Evolutionary conservation across 2,888 invertebrate species (phyloP).

Genomic region (Leptinotarsa haldemani): DNA sequence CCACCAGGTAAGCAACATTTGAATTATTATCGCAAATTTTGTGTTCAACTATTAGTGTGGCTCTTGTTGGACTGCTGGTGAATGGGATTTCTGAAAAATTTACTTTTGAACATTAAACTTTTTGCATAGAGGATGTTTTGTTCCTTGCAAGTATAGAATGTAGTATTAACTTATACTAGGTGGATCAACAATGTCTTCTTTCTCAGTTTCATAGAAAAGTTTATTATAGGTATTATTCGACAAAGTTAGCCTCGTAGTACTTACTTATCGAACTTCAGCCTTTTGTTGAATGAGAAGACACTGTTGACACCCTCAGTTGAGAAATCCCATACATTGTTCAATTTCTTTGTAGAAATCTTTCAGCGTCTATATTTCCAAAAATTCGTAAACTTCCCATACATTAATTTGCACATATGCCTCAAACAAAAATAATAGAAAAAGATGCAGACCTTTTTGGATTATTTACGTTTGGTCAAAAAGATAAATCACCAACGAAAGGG

Average conservation of each 20-base stretch:
- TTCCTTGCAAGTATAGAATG: not conserved
- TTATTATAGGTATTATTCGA: too few species aligned
- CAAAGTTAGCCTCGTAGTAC: too few species aligned
- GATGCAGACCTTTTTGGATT: constrained; percentile 4
- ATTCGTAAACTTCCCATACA: constrained; percentile 5
- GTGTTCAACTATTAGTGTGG: not conserved
- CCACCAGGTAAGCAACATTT: constrained; percentile 65
- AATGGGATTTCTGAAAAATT: constrained; percentile 1
- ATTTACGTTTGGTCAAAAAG: constrained; percentile 3
- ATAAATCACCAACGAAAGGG: not conserved
- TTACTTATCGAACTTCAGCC: too few species aligned
- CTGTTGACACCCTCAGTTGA: constrained; percentile 52
- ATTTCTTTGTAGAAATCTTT: constrained; percentile 33
- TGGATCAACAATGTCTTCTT: too few species aligned
- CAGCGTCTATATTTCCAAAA: constrained; percentile 19
- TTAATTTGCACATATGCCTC: constrained; percentile 6
- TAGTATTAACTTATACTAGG: not conserved
- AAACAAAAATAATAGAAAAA: constrained; percentile 11
- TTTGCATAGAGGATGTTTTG: not conserved
- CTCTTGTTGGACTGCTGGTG: not conserved
- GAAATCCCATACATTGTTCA: constrained; percentile 62
- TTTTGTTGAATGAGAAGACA: not conserved
- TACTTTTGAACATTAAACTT: not conserved
- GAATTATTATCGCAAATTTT: not conserved
- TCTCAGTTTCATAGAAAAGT: too few species aligned